Evolutionary conservation across 1,140 invertebrate genomes (phyloP).

Genomic region (Drosophila fuyamai): DNA sequence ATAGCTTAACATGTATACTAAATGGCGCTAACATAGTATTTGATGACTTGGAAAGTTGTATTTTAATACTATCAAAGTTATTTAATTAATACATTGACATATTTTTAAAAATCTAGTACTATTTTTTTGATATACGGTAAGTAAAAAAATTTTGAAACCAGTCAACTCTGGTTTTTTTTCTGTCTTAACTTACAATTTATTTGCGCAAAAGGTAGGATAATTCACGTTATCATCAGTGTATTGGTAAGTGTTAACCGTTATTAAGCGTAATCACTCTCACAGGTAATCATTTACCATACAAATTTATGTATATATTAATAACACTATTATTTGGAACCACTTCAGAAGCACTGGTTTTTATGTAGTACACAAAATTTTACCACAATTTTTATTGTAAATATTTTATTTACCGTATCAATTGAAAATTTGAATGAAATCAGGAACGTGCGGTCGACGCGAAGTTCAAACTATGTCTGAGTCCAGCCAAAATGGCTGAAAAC

Average conservation of each 20-base stretch:
- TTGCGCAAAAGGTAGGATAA: not conserved
- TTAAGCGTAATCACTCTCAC: not conserved
- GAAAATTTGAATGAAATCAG: not conserved
- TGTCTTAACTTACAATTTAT: not conserved
- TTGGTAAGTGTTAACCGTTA: too few relatives aligned
- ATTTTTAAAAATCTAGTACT: too few relatives aligned
- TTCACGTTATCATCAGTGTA: too few relatives aligned
- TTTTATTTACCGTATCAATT: not conserved
- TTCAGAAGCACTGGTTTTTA: not conserved
- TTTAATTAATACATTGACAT: too few relatives aligned
- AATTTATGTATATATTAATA: not conserved
- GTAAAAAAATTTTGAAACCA: too few relatives aligned
- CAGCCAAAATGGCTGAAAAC: conserved; percentile 21
- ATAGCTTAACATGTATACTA: too few relatives aligned
- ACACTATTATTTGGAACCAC: not conserved
- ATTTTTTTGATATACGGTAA: too few relatives aligned
- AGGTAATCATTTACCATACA: not conserved
- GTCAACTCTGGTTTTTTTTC: not conserved
- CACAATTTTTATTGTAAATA: not conserved
- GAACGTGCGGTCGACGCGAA: conserved; percentile 50
- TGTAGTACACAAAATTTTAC: not conserved
- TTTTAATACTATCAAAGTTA: too few relatives aligned
- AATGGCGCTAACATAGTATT: too few relatives aligned
- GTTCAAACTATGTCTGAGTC: conserved; percentile 53
- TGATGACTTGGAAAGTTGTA: too few relatives aligned